Conservation (phyloP, 2,113 vertebrate genomes). For the Epinephelus cyanopodus region DNA sequence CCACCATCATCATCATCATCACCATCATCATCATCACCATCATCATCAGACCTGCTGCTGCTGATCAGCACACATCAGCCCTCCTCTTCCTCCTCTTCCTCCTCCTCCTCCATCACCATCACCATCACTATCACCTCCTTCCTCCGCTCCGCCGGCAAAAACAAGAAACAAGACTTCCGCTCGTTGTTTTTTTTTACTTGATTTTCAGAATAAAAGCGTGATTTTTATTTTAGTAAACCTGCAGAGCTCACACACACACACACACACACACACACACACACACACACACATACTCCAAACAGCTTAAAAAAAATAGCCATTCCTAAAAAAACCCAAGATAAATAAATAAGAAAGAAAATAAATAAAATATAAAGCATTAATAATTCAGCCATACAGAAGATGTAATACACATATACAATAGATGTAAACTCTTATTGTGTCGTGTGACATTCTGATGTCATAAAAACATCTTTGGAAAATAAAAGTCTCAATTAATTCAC, state of each 20-base stretch:
- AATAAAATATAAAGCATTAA: too few relatives aligned
- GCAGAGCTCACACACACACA: neutral
- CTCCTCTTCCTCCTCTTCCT: constrained; percentile 47
- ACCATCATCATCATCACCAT: constrained; percentile 22
- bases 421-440: too few relatives aligned
- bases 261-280: too few relatives aligned
- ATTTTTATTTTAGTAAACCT: neutral
- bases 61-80: constrained; percentile 50
- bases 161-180: constrained; percentile 23
- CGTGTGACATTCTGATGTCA: too few relatives aligned
- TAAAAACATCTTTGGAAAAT: too few relatives aligned
- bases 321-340: too few relatives aligned
- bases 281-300: too few relatives aligned
- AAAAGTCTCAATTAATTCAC: neutral
- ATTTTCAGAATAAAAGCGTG: constrained; percentile 57
- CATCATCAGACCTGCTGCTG: constrained; percentile 50
- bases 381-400: too few relatives aligned
- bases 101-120: too few relatives aligned
- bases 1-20: constrained; percentile 52
- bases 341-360: too few relatives aligned
- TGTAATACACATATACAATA: too few relatives aligned
- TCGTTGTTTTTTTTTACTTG: accelerated
- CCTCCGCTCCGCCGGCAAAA: constrained; percentile 4
- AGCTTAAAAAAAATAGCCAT: too few relatives aligned
- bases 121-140: constrained; percentile 37